These are phyloP conservation scores for Willowsia nigromaculata DNA, from an alignment of 2,888 invertebrate genomes.

Conservation along the genomic window DNA sequence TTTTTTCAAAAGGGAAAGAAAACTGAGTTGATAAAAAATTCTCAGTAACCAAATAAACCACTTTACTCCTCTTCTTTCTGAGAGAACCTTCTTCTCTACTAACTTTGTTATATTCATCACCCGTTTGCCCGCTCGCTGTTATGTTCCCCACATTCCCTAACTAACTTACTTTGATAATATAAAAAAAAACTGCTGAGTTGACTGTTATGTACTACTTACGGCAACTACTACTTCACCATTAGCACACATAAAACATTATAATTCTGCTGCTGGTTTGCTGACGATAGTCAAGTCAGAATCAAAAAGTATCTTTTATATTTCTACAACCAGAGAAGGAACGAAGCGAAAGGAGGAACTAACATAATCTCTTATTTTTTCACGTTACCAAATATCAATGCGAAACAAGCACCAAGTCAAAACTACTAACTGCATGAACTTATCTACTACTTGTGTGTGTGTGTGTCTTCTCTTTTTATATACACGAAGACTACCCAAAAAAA, in stretches of 20 bases:
- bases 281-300: not conserved
- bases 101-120: not conserved
- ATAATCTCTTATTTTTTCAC: conserved; percentile 42
- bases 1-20: conserved; percentile 7
- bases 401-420: not conserved
- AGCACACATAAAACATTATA: not conserved
- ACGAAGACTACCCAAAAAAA: not conserved
- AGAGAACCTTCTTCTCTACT: not conserved
- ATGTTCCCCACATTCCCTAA: not conserved
- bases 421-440: not conserved
- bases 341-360: conserved; percentile 17
- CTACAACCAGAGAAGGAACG: not conserved
- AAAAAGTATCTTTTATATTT: conserved; percentile 19
- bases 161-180: not conserved
- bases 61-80: not conserved
- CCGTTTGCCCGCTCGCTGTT: not conserved
- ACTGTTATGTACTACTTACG: conserved; percentile 11
- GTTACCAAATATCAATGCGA: conserved; percentile 32
- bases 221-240: not conserved
- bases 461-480: not conserved
- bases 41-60: conserved; percentile 5
- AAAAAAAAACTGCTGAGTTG: not conserved
- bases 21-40: conserved; percentile 36
- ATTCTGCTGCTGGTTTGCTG: not conserved
- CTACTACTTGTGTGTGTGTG: not conserved